Percentiles rank a stretch among this genome's conserved stretches.
Conservation (phyloP, 2,797 vertebrate species). For the Lophius americanus region DNA sequence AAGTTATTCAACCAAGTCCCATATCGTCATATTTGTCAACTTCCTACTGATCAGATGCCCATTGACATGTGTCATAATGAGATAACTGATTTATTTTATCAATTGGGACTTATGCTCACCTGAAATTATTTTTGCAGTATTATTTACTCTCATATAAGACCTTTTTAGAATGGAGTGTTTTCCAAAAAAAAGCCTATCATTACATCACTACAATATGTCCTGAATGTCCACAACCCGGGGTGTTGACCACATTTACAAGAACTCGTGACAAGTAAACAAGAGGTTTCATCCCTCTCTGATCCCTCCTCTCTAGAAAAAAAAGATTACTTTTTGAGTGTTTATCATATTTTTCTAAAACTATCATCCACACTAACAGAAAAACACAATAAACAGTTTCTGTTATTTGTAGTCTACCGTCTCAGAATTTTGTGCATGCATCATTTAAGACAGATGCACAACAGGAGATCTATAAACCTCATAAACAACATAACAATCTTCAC, state of each 20-base stretch:
- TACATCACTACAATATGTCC: too few relatives aligned
- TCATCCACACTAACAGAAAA: background rate
- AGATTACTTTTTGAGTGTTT: background rate
- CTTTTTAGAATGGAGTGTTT: too few relatives aligned
- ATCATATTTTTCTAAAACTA: background rate
- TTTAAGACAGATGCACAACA: too few relatives aligned
- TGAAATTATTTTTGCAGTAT: background rate
- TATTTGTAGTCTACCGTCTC: too few relatives aligned
- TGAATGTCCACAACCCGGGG: too few relatives aligned
- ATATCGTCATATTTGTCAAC: slow-evolving; percentile 26
- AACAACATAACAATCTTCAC: too few relatives aligned
- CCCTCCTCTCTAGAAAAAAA: background rate
- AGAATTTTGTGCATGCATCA: slow-evolving; percentile 11
- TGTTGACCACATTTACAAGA: too few relatives aligned
- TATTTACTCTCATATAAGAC: background rate
- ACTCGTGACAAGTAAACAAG: too few relatives aligned
- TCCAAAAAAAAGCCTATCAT: too few relatives aligned
- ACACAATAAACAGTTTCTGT: too few relatives aligned
- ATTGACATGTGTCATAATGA: slow-evolving; percentile 40
- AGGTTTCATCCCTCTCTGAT: background rate
- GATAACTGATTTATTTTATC: slow-evolving; percentile 4
- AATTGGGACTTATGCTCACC: background rate
- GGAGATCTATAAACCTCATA: too few relatives aligned
- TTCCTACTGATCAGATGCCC: slow-evolving; percentile 39
- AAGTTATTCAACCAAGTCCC: too few relatives aligned